Base-by-base conservation (phyloP, 2,797 vertebrate genomes). In the Clarias fuscus region DNA sequence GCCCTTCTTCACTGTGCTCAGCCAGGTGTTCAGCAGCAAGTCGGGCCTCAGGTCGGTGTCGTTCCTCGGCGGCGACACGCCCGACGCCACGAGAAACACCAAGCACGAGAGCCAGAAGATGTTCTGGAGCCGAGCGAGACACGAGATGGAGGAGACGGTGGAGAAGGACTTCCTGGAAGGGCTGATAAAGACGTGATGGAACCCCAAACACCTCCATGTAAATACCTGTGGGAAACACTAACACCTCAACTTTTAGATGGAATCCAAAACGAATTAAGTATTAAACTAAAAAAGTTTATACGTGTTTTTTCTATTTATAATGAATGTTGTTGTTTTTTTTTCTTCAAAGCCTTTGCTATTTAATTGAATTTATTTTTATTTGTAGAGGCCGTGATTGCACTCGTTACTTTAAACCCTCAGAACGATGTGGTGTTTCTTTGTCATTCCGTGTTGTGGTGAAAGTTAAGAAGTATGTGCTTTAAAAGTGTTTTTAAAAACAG, bases 111-210 rank as follows among this genome's bases (percentile, higher is more conserved):
- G 95, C 93, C 97, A 98, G 92, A 99, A 99, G 89, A 94, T 96
- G 24, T 97, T 97, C 92, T 98, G 97, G 94, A 98, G 96, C 93
- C 97, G 96, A 92, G 97, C 97, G 79, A 94, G 98, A 84, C 98
- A 99, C 89, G 97, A 97, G 95, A 99, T 99, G 77, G 98, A 99
- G 93, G 98, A 99, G 93, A 98, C 98, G 97, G 96, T 99, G 37
- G 98, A 99, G 90, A 99, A 97, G 91, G 98, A 99, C 96, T 99
- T 99, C 92, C 95, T 99, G 33, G 98, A 99, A 93, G 98, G 98
- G 0, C 89, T 99, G 43, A 97, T 98, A 88, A 99, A 99, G 95
- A 97, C 97, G 65, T 99, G 95, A 99, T 87, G 65, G 65, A 68
- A 73, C 33, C 27, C 20, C 0, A 18, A 43, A 8, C 37, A 73